These are phyloP conservation scores for Etia nguti DNA, from an alignment of 2,113 vertebrate genomes.

Conservation along the genomic window DNA sequence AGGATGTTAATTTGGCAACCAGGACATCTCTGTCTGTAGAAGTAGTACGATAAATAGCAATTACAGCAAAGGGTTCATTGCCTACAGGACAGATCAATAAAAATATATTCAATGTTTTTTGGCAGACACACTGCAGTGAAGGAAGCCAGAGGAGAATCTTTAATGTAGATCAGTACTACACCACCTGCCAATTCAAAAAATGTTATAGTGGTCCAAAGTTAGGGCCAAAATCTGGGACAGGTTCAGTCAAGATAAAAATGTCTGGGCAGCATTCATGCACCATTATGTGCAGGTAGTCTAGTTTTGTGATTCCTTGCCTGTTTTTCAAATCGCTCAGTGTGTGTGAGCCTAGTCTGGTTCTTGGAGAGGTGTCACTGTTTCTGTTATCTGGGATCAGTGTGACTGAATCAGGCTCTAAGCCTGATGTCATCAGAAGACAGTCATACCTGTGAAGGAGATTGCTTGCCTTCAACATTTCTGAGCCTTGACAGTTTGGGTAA, in stretches of 20 bases:
- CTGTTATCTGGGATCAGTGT: not conserved
- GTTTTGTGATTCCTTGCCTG: not conserved
- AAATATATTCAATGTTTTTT: not conserved
- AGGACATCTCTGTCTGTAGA: not conserved
- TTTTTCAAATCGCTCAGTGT: not conserved
- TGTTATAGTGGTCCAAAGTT: accelerated
- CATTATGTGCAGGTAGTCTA: not conserved
- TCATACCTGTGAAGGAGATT: accelerated
- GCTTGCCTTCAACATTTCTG: not conserved
- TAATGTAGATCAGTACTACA: not conserved
- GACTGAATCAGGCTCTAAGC: not conserved
- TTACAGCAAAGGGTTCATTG: not conserved
- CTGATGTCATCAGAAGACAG: not conserved
- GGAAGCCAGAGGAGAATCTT: not conserved
- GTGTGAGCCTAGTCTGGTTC: not conserved
- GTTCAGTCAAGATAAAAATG: not conserved
- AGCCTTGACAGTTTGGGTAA: not conserved
- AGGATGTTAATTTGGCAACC: not conserved
- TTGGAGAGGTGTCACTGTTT: not conserved
- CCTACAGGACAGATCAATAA: not conserved
- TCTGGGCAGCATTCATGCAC: not conserved
- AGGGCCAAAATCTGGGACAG: not conserved
- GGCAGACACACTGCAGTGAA: not conserved
- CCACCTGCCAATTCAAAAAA: not conserved
- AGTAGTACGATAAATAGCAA: not conserved